Base-by-base conservation (phyloP, 1,140 invertebrate species). In the Nilaparvata lugens region DNA sequence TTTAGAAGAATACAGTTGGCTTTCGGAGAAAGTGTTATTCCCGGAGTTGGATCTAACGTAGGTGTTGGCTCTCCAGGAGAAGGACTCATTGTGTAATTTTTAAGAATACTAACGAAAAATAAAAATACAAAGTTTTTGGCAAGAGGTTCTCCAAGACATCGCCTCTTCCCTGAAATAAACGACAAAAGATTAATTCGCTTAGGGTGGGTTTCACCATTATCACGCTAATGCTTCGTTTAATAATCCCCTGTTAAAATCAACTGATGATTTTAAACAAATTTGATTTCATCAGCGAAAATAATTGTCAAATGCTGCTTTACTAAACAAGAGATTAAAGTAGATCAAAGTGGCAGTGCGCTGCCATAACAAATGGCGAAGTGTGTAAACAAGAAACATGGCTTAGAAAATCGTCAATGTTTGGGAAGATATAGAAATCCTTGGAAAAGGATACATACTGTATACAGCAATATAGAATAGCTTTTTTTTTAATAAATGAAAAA, bases 61-160 rank as follows among this genome's bases (percentile, higher is more conserved):
- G 72, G 71, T 4, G 63, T 59, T 18, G 66, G 55, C 52, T 71
- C 18, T 31, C 69, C 76, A 1, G 73, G 68, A 21, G 75, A 66
- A 9, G 74, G 70, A 28, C 67, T 48, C 31, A 76, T 75, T 14
- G 68, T 69, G 63, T 74, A 81, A 9, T 70, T 70, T 67, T 89
- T 86, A 58, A 91, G 71, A 13, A 91, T 76, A 5, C 82, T 80
- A 2, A 81, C 77, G 56, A 91, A 84, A 45, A 88, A 80, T 18
- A 89, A 74, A 68, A 91, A 92, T 2, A 88, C 68, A 62, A 87
- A 86, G 1, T 80, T 80, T 55, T 78, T 81, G 0, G 89, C 89
- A 42, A 93, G 71, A 0, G 80, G 74, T 72, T 91, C 87, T 1
- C 89, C 90, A 0, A 87, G 80, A 69, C 91, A 93, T 61, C 84